Conservation (phyloP, 1,140 invertebrate genomes). For the Bombus ignitus region DNA sequence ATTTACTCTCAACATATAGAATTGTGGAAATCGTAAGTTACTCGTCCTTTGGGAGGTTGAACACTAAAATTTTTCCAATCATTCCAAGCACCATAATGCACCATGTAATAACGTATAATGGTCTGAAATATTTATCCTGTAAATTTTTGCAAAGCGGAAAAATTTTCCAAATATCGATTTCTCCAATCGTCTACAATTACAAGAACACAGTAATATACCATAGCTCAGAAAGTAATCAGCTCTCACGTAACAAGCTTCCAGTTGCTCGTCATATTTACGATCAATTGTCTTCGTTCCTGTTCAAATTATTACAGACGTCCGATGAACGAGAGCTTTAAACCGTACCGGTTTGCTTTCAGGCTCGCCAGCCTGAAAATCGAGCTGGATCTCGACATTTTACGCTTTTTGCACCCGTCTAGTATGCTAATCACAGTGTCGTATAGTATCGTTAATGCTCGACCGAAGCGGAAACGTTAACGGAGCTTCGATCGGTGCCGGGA, state of each 20-base stretch:
- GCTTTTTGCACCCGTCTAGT: slow-evolving; percentile 36
- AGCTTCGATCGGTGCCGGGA: slow-evolving; percentile 20
- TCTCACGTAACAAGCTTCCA: not conserved
- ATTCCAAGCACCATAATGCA: too few species aligned
- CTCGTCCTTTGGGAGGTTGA: too few species aligned
- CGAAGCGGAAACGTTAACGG: slow-evolving; percentile 43
- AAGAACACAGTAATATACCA: not conserved
- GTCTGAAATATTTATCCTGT: too few species aligned
- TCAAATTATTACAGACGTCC: not conserved
- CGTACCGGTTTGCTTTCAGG: not conserved
- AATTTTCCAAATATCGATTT: not conserved
- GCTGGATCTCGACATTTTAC: slow-evolving; percentile 15
- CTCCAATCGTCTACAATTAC: not conserved
- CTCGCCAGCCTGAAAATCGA: not conserved
- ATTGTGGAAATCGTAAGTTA: too few species aligned
- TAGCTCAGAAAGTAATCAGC: not conserved
- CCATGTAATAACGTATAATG: too few species aligned
- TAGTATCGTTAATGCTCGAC: slow-evolving; percentile 46
- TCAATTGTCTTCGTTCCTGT: slow-evolving; percentile 4
- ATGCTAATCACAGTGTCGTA: slow-evolving; percentile 46
- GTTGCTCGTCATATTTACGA: slow-evolving; percentile 21
- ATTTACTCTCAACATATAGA: too few species aligned
- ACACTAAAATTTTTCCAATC: too few species aligned
- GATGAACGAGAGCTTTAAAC: not conserved
- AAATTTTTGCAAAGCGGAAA: too few species aligned